phyloP scores from a whole-genome alignment of 2,888 invertebrate genomes.

The Eristalis tenax region DNA sequence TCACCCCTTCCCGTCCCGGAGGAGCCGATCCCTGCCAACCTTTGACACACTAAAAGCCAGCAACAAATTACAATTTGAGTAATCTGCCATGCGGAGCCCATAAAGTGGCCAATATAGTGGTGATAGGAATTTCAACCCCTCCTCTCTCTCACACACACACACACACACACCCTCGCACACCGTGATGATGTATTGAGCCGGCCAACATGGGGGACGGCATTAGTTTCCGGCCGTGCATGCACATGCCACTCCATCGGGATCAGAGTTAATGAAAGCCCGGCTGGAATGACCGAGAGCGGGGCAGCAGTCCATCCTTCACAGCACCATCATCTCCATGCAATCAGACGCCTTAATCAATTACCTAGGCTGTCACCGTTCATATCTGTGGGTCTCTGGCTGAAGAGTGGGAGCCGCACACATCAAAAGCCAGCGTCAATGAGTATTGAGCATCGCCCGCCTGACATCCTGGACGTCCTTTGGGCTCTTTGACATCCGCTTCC shows the following conservation, averaged over 20 bases:
- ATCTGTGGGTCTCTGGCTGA: not conserved
- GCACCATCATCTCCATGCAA: constrained; percentile 17
- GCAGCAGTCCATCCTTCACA: not conserved
- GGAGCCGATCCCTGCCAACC: not conserved
- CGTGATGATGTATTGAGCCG: not conserved
- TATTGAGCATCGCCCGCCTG: constrained; percentile 17
- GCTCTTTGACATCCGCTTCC: not conserved
- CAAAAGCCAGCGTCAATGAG: constrained; percentile 15
- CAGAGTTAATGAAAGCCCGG: constrained; percentile 26
- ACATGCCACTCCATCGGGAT: constrained; percentile 13
- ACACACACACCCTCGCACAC: not conserved
- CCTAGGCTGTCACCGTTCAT: constrained; percentile 7
- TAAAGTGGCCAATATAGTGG: constrained; percentile 13
- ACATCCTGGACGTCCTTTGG: not conserved
- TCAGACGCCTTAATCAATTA: constrained; percentile 39
- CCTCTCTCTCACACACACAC: no score
- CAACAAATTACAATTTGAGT: constrained; percentile 15
- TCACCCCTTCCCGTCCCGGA: not conserved
- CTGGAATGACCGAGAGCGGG: constrained; percentile 1
- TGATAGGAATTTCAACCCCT: not conserved
- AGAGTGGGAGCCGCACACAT: not conserved
- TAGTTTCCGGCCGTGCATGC: not conserved
- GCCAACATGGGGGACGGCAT: not conserved
- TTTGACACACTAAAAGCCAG: not conserved
- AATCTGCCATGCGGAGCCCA: constrained; percentile 9